Base-by-base conservation (phyloP, 1,140 invertebrate species). In the Akabosia matsudoensis region DNA sequence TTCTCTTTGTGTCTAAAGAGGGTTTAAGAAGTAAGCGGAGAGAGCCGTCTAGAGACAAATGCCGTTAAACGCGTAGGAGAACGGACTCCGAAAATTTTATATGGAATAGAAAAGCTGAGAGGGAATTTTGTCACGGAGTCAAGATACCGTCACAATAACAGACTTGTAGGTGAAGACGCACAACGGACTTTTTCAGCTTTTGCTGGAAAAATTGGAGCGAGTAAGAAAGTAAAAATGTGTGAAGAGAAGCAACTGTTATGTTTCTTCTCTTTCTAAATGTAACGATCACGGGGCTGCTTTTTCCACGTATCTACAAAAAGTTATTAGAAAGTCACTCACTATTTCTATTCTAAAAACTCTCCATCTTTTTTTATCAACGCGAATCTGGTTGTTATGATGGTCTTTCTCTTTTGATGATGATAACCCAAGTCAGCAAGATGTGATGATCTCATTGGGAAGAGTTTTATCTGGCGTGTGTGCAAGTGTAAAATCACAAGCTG, bases 81-180 rank as follows among this genome's bases (percentile, higher is more conserved):
- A 45, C 37, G 37, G 18, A 45, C 7, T 7, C 7, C 7, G 37
- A 45, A 18, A 45, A 45, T 10, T 45, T 45, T 45, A 45, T 10
- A 18, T 45, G n/a, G n/a, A n/a, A n/a, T n/a, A n/a, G 37, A 45
- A 45, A 45, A 45, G 37, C 37, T 45, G 7, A 22, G 54, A 31
- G 31, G 31, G 30, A 67, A 67, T 67, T 67, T 67, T 67, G 61
- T 67, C 61, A 67, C 61, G 61, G 30, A 67, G 61, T 67, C 61
- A 67, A 67, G 54, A 56, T 56, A 56, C 54, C 10, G 54, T 56
- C 54, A 56, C 54, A 56, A 56, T 24, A 45, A 45, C 54, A 56
- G 54, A 24, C 54, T 56, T 56, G 14, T 16, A 22, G 54, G 14
- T 3, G 54, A 56, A 16, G 24, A 56, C 24, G 54, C 54, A n/a